phyloP scores from a whole-genome alignment of 2,797 vertebrate species.

The Crocodylus rhombifer region DNA sequence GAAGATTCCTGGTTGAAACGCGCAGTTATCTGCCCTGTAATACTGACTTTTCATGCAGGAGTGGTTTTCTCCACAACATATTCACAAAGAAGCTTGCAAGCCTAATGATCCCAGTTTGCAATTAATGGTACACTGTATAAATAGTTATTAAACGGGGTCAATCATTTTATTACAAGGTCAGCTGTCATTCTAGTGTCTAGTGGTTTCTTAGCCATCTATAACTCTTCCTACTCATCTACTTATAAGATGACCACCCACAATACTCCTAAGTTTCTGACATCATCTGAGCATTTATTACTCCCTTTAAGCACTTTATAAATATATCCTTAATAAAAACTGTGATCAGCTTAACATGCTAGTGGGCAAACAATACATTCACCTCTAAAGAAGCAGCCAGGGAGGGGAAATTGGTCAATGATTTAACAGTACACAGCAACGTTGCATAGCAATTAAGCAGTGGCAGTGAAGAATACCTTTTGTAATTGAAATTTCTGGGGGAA shows the following conservation, averaged over 20 bases:
- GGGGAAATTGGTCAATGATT: slow-evolving; percentile 62
- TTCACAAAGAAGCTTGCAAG: not conserved
- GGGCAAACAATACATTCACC: slow-evolving; percentile 50
- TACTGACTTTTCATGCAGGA: not conserved
- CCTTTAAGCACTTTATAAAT: not conserved
- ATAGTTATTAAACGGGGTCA: slow-evolving; percentile 68
- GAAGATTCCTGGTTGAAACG: not conserved
- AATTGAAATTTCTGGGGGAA: slow-evolving; percentile 72
- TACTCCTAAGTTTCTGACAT: not conserved
- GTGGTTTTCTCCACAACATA: slow-evolving; percentile 5
- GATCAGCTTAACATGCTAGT: slow-evolving; percentile 43
- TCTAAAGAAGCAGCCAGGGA: slow-evolving; percentile 54
- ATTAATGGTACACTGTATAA: slow-evolving; percentile 49
- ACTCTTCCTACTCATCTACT: not conserved
- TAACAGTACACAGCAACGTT: slow-evolving; percentile 39
- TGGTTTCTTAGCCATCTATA: slow-evolving; percentile 50
- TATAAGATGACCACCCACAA: not conserved
- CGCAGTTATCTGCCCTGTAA: not conserved
- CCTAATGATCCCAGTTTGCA: slow-evolving; percentile 43
- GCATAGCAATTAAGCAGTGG: slow-evolving; percentile 55
- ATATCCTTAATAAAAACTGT: slow-evolving; percentile 33
- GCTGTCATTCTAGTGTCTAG: slow-evolving; percentile 36
- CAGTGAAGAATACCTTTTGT: slow-evolving; percentile 71
- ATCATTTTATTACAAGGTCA: slow-evolving; percentile 56
- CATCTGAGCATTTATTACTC: slow-evolving; percentile 33